These are phyloP conservation scores for Caenorhabditis sp. DNA, from an alignment of 2,888 invertebrate species.

Conservation along the genomic window DNA sequence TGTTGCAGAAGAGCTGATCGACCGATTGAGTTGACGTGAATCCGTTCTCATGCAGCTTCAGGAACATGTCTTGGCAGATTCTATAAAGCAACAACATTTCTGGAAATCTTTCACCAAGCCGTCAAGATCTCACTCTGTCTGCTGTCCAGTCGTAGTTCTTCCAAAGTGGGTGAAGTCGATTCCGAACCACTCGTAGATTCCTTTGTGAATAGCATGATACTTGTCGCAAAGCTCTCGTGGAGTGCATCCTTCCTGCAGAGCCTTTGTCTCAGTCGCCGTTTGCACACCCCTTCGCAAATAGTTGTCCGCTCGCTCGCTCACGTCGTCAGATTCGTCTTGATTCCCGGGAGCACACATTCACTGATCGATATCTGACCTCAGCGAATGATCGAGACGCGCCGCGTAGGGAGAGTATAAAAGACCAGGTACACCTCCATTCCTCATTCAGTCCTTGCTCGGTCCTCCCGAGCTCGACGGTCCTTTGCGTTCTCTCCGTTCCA, in stretches of 20 bases:
- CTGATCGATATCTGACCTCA: no score
- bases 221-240: conserved; percentile 82
- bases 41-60: conserved; percentile 87
- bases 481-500: not conserved
- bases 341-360: no score
- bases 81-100: conserved; percentile 81
- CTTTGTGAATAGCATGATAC: conserved; percentile 91
- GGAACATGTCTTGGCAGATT: conserved; percentile 91
- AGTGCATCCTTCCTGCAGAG: conserved; percentile 63
- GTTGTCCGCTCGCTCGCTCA: not conserved
- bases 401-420: no score
- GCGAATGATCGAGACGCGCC: not conserved
- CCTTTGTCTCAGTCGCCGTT: conserved; percentile 97
- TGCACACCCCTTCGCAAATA: not conserved
- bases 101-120: conserved; percentile 60
- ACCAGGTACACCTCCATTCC: no score
- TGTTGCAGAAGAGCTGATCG: conserved; percentile 91
- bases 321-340: not conserved
- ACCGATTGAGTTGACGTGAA: conserved; percentile 88
- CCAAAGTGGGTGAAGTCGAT: conserved; percentile 98
- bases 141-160: conserved; percentile 92
- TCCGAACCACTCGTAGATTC: conserved; percentile 96
- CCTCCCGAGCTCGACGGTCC: no score
- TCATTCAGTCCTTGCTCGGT: no score
- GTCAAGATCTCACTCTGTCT: no score